Evolutionary conservation across 2,888 invertebrate species (phyloP).

Genomic region (Noctua janthe): DNA sequence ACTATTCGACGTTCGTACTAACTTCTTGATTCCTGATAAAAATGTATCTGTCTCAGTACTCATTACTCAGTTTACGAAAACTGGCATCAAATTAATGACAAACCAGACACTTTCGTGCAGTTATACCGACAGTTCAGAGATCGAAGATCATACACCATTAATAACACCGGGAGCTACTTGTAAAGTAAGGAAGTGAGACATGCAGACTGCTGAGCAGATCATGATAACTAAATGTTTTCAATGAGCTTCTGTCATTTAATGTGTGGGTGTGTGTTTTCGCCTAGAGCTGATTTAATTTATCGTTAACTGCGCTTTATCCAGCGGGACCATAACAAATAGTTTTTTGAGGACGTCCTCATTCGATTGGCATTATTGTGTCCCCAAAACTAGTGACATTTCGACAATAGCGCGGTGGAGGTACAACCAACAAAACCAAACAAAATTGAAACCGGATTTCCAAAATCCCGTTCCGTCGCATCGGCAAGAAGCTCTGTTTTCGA

Average conservation of each 20-base stretch:
- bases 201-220: not conserved
- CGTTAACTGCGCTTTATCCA: constrained; percentile 25
- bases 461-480: constrained; percentile 88
- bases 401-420: constrained; percentile 80
- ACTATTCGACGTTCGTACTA: not conserved
- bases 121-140: constrained; percentile 1
- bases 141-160: constrained; percentile 10
- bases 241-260: not conserved
- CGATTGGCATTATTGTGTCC: constrained; percentile 72
- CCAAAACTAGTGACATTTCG: constrained; percentile 73
- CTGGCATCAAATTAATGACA: not conserved
- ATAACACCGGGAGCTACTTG: constrained; percentile 6
- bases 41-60: not conserved
- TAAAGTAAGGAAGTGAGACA: not conserved
- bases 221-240: not conserved
- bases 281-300: constrained; percentile 12
- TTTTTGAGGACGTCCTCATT: constrained; percentile 59
- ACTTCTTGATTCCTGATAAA: not conserved
- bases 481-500: constrained; percentile 89
- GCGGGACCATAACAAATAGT: constrained; percentile 26
- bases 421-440: constrained; percentile 82
- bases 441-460: constrained; percentile 89
- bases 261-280: constrained; percentile 8
- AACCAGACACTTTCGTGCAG: not conserved
- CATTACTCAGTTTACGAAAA: not conserved